Evolutionary conservation across 2,888 invertebrate genomes (phyloP).

Genomic region (Nomada hirtipes): DNA sequence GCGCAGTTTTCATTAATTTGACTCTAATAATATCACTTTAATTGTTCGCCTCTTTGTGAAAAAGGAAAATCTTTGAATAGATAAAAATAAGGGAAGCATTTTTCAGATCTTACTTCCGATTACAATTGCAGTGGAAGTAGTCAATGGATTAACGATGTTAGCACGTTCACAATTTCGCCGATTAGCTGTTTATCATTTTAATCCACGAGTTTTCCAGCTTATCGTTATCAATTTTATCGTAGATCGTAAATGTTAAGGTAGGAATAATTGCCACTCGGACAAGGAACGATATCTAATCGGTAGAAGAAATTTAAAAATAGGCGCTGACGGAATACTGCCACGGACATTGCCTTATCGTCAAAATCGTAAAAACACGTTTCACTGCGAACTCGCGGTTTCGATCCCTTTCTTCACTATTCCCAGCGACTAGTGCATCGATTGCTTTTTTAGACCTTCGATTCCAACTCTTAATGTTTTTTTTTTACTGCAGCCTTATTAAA

Average conservation of each 20-base stretch:
- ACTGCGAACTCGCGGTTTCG: neutral
- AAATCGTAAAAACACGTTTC: neutral
- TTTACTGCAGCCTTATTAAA: slow-evolving; percentile 3
- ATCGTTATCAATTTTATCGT: slow-evolving; percentile 2
- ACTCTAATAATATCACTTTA: neutral
- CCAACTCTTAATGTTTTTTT: slow-evolving; percentile 47
- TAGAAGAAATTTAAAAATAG: neutral
- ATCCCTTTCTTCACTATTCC: neutral
- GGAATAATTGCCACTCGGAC: neutral
- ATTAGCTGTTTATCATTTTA: neutral
- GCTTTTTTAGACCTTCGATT: slow-evolving; percentile 17
- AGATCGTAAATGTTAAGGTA: neutral
- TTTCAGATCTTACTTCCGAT: slow-evolving; percentile 7
- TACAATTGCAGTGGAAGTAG: neutral
- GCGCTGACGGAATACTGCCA: neutral
- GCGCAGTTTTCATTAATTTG: neutral
- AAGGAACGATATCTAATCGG: slow-evolving; percentile 14
- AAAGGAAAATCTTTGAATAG: neutral
- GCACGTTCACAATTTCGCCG: neutral
- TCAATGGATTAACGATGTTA: too few relatives aligned
- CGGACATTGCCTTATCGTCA: neutral
- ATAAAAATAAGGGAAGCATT: neutral
- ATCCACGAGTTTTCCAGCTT: slow-evolving; percentile 1
- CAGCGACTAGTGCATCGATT: neutral
- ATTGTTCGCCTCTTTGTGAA: too few relatives aligned